These are phyloP conservation scores for Poecilia velifera DNA, from an alignment of 2,797 vertebrate species.

Conservation along the genomic window DNA sequence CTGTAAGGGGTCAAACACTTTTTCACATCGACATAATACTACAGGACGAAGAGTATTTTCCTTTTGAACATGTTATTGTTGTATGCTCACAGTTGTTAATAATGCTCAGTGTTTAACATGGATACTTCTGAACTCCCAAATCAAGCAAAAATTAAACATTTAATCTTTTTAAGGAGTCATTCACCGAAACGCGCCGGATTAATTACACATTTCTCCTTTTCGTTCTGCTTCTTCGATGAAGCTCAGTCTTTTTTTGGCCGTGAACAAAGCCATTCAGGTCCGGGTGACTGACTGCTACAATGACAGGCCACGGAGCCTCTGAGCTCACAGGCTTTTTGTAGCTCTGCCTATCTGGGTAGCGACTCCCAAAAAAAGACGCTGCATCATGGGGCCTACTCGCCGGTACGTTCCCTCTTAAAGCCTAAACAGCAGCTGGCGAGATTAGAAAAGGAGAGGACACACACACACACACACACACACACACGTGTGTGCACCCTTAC, in stretches of 20 bases:
- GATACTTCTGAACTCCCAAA: neutral
- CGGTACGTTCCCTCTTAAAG: constrained; percentile 90
- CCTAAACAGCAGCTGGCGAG: constrained; percentile 78
- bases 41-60: neutral
- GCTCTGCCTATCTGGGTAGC: constrained; percentile 87
- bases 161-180: neutral
- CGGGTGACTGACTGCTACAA: constrained; percentile 74
- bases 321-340: constrained; percentile 95
- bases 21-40: neutral
- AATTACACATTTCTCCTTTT: neutral
- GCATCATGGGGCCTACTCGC: constrained; percentile 87
- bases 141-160: neutral
- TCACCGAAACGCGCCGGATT: neutral
- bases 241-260: constrained; percentile 83
- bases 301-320: constrained; percentile 77
- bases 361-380: constrained; percentile 91
- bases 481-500: constrained; percentile 1
- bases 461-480: neutral
- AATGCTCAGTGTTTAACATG: no score
- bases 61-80: neutral
- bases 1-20: neutral
- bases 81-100: neutral
- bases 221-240: constrained; percentile 17
- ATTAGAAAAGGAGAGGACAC: constrained; percentile 79
- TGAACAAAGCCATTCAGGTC: constrained; percentile 83